Percentiles rank a stretch among this genome's conserved stretches.
These are phyloP conservation scores for Leptopilina syphax DNA, from an alignment of 2,888 invertebrate genomes.

Conservation along the genomic window DNA sequence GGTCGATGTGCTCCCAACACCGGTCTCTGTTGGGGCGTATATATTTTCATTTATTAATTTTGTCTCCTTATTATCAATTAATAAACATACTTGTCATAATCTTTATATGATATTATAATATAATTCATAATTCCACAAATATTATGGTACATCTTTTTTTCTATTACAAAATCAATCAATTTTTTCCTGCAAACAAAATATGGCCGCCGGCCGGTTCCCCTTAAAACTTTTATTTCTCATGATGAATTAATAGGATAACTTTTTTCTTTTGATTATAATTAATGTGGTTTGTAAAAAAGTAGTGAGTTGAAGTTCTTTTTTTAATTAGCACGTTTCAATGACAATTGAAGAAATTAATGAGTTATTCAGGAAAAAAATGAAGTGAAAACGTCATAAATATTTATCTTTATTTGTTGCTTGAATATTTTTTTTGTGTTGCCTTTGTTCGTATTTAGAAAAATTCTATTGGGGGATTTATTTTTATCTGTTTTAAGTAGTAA, in stretches of 20 bases:
- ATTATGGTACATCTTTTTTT: neutral
- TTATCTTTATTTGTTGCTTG: too few species aligned
- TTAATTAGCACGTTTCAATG: too few species aligned
- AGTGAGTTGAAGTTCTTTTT: too few species aligned
- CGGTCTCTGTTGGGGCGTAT: constrained; percentile 49
- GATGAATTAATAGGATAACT: neutral
- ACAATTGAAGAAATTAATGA: too few species aligned
- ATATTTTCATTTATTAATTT: neutral
- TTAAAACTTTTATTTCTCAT: neutral
- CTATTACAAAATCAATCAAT: constrained; percentile 61
- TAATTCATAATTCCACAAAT: neutral
- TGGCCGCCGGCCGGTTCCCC: constrained; percentile 70
- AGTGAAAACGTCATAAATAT: too few species aligned
- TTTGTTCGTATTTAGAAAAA: too few species aligned
- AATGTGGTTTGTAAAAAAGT: too few species aligned
- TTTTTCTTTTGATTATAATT: too few species aligned
- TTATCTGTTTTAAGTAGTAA: too few species aligned
- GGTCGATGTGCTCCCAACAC: constrained; percentile 45
- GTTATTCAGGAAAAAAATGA: too few species aligned
- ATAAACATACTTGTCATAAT: neutral
- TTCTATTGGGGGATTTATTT: too few species aligned
- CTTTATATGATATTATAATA: neutral
- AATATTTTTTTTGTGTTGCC: too few species aligned
- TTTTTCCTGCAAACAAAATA: constrained; percentile 67
- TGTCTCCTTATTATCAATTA: neutral